phyloP scores from a whole-genome alignment of 2,797 vertebrate species.

The Philypnodon macrostomus region DNA sequence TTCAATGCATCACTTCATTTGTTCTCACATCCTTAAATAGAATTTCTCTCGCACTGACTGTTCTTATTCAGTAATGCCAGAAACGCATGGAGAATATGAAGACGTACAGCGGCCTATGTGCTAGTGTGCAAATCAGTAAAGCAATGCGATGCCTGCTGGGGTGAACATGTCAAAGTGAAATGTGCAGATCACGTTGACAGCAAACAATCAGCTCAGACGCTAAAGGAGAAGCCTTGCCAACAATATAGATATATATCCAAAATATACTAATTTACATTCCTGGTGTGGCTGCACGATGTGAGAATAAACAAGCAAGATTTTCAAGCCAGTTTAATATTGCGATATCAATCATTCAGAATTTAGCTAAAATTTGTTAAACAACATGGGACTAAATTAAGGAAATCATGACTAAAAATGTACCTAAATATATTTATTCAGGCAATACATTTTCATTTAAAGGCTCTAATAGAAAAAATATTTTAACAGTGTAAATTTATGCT shows the following conservation, averaged over 20 bases:
- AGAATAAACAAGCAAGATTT: too few species aligned
- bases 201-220: not conserved
- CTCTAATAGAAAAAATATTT: too few species aligned
- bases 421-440: too few species aligned
- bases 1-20: conserved; percentile 21
- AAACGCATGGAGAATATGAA: conserved; percentile 15
- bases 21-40: conserved; percentile 20
- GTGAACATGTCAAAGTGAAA: conserved; percentile 2
- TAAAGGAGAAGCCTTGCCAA: not conserved
- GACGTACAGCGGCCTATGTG: conserved; percentile 8
- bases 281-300: too few species aligned
- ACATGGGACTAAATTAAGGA: too few species aligned
- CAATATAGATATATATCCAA: conserved; percentile 13
- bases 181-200: conserved; percentile 11
- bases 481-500: too few species aligned
- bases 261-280: conserved; percentile 11
- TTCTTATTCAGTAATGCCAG: conserved; percentile 8
- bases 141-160: conserved; percentile 9
- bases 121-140: conserved; percentile 10
- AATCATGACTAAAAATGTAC: too few species aligned
- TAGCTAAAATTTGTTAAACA: too few species aligned
- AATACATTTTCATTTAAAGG: too few species aligned
- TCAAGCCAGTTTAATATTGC: too few species aligned
- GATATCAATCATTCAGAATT: too few species aligned
- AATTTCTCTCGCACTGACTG: conserved; percentile 24